phyloP scores from a whole-genome alignment of 2,888 invertebrate genomes.

The Pristionchus exspectatus region DNA sequence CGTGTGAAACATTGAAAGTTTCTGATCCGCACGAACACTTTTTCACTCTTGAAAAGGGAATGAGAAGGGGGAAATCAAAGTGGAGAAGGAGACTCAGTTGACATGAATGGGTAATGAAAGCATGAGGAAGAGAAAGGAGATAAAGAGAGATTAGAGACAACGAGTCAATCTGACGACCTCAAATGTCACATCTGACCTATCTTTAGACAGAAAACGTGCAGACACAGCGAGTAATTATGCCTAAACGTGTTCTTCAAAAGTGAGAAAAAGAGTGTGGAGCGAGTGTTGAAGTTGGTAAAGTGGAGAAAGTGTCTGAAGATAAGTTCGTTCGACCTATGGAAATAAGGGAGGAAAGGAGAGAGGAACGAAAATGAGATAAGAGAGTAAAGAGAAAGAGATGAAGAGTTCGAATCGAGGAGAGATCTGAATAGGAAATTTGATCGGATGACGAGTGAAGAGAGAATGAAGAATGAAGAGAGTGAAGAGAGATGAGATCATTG shows the following conservation, averaged over 20 bases:
- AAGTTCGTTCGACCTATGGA: constrained; percentile 32
- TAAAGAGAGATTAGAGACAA: constrained; percentile 20
- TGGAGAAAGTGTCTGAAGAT: background rate
- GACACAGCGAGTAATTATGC: background rate
- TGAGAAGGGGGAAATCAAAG: constrained; percentile 16
- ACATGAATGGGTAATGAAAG: constrained; percentile 2
- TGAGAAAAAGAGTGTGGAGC: constrained; percentile 13
- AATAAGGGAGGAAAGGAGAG: constrained; percentile 27
- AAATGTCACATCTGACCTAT: background rate
- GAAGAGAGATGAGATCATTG: background rate
- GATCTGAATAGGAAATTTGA: constrained; percentile 34
- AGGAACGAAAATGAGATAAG: constrained; percentile 32
- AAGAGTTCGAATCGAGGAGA: background rate
- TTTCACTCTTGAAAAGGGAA: background rate
- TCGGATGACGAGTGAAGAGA: background rate
- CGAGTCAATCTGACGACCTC: background rate
- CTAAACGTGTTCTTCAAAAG: background rate
- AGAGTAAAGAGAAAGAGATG: background rate
- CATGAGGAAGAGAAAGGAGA: constrained; percentile 11
- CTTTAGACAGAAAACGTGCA: background rate
- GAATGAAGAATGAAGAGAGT: constrained; percentile 11
- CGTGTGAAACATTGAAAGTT: background rate
- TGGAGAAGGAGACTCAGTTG: background rate
- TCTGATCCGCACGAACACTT: background rate
- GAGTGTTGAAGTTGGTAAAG: background rate